phyloP scores from a whole-genome alignment of 2,113 vertebrate species.

The Chaetura pelagica region DNA sequence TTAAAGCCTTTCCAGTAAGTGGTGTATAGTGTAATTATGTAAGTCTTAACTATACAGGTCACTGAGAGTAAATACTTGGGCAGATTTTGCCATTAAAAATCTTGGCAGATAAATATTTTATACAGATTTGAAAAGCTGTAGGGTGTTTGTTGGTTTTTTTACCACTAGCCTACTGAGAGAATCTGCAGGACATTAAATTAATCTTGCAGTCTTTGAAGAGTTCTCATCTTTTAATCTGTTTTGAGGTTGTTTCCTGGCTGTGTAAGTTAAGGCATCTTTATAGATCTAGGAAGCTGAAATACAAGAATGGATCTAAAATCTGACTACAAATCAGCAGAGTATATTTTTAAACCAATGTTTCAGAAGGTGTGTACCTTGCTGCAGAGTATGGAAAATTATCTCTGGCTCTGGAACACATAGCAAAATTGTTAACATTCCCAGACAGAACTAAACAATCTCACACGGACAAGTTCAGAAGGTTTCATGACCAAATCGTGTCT shows the following conservation, averaged over 20 bases:
- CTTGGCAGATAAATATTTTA: constrained; percentile 59
- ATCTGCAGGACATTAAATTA: constrained; percentile 45
- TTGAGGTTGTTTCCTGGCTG: constrained; percentile 1
- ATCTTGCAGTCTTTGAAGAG: constrained; percentile 35
- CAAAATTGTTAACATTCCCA: background rate
- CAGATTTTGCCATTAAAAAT: constrained; percentile 54
- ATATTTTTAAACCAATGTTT: constrained; percentile 1
- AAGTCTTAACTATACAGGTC: constrained; percentile 49
- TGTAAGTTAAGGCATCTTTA: constrained; percentile 6
- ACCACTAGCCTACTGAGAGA: constrained; percentile 9
- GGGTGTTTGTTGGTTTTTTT: background rate
- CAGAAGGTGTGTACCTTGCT: background rate
- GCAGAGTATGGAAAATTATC: background rate
- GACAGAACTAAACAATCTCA: constrained; percentile 3
- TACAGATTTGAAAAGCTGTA: constrained; percentile 11
- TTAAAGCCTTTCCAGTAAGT: constrained; percentile 64
- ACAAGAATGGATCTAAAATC: background rate
- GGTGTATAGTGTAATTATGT: constrained; percentile 50
- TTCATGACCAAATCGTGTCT: background rate
- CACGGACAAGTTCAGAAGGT: background rate
- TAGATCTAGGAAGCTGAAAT: background rate
- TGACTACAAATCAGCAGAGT: background rate
- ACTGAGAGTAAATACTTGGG: constrained; percentile 42
- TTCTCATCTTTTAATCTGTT: constrained; percentile 24
- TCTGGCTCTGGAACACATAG: background rate